Conservation (phyloP, 1,140 invertebrate species). For the Drosophila funebris region DNA sequence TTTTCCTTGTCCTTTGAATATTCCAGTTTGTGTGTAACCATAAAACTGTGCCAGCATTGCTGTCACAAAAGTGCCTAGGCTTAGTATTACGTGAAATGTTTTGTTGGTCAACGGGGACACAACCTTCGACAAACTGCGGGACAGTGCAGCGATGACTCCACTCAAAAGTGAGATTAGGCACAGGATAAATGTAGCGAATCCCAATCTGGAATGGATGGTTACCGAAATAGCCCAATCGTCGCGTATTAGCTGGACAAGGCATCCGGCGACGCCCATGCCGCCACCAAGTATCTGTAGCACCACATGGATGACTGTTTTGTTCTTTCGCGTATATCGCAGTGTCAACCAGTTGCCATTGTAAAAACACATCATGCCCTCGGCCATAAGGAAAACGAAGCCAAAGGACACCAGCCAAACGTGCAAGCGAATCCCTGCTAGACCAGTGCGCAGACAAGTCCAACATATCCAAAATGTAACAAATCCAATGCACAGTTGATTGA, state of each 20-base stretch:
- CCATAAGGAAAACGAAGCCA: constrained; percentile 71
- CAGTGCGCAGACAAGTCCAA: constrained; percentile 67
- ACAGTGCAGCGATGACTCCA: constrained; percentile 50
- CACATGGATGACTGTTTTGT: constrained; percentile 61
- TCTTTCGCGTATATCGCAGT: constrained; percentile 50
- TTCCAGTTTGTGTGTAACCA: constrained; percentile 56
- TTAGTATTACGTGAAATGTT: constrained; percentile 61
- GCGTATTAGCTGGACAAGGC: constrained; percentile 57
- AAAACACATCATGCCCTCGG: constrained; percentile 71
- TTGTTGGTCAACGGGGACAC: constrained; percentile 62
- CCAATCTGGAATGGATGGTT: constrained; percentile 58
- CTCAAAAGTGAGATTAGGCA: constrained; percentile 60
- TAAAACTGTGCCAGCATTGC: constrained; percentile 72
- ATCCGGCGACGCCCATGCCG: constrained; percentile 70
- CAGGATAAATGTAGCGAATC: constrained; percentile 69
- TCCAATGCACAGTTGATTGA: constrained; percentile 77
- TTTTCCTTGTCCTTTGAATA: constrained; percentile 53
- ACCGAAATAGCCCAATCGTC: constrained; percentile 57
- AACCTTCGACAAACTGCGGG: constrained; percentile 27
- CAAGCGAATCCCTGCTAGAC: constrained; percentile 53
- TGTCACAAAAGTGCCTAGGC: constrained; percentile 61
- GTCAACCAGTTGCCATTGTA: constrained; percentile 69
- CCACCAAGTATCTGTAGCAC: constrained; percentile 65
- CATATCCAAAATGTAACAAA: constrained; percentile 78
- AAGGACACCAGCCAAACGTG: constrained; percentile 75